phyloP scores from a whole-genome alignment of 37 sponge, comb jelly and placozoan species.

The Mnemiopsis leidyi region DNA sequence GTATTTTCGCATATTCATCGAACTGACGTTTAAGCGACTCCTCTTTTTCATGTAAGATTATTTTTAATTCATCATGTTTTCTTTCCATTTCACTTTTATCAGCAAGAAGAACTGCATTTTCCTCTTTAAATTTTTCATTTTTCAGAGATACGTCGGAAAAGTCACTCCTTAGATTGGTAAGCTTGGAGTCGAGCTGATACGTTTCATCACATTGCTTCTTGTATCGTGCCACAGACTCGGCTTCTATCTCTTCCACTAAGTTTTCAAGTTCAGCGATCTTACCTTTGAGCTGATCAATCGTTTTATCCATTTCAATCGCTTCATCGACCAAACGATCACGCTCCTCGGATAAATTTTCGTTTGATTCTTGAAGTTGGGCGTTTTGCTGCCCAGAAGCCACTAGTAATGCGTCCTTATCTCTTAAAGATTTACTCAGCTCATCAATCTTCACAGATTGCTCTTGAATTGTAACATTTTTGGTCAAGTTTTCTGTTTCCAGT shows the following conservation, averaged over 20 bases:
- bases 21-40: background rate
- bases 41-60: background rate
- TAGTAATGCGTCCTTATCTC: background rate
- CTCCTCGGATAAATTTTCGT: background rate
- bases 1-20: background rate
- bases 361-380: background rate
- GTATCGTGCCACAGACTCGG: constrained; percentile 2
- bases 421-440: background rate
- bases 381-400: background rate
- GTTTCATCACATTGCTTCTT: constrained; percentile 46
- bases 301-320: background rate
- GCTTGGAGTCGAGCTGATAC: constrained; percentile 47
- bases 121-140: background rate
- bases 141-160: background rate
- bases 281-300: background rate
- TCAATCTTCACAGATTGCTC: background rate
- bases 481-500: background rate
- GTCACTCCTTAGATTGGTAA: background rate
- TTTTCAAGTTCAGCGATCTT: background rate
- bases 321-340: background rate
- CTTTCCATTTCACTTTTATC: background rate
- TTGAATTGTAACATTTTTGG: background rate
- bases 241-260: background rate
- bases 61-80: background rate
- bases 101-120: too few relatives aligned